phyloP scores from a whole-genome alignment of 2,888 invertebrate genomes.

The Leucoptera coffeella region DNA sequence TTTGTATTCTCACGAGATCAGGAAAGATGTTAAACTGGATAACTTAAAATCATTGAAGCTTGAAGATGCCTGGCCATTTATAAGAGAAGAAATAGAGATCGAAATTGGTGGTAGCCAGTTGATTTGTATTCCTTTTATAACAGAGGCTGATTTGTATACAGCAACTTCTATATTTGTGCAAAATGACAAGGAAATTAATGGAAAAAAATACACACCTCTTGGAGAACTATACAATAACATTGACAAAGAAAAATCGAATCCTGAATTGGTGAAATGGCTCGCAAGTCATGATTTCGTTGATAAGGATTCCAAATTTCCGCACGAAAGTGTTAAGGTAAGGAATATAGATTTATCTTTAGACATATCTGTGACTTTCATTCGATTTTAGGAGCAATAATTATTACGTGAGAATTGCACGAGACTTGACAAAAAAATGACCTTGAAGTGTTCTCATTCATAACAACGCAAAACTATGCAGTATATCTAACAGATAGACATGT shows the following conservation, averaged over 20 bases:
- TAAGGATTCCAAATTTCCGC: conserved; percentile 35
- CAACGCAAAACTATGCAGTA: background rate
- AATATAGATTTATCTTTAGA: too few species aligned
- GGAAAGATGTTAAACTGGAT: conserved; percentile 43
- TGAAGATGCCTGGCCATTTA: conserved; percentile 48
- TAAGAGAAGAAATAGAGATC: conserved; percentile 44
- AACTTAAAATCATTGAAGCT: conserved; percentile 36
- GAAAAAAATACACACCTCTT: conserved; percentile 41
- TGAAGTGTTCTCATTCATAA: background rate
- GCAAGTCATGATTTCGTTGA: conserved; percentile 28
- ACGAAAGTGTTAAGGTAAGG: conserved; percentile 38
- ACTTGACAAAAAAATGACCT: too few species aligned
- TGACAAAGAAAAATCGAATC: conserved; percentile 28
- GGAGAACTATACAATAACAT: conserved; percentile 34
- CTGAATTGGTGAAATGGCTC: conserved; percentile 31
- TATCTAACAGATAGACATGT: too few species aligned
- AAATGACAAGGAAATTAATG: conserved; percentile 37
- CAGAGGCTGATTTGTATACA: conserved; percentile 43
- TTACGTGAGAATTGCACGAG: too few species aligned
- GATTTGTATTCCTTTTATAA: conserved; percentile 46
- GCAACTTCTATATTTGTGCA: conserved; percentile 41
- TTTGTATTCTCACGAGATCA: conserved; percentile 41
- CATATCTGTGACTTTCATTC: too few species aligned
- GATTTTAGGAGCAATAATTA: too few species aligned
- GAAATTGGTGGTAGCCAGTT: conserved; percentile 45